Conservation (phyloP, 2,888 invertebrate genomes). For the Blastobasis lacticolella region DNA sequence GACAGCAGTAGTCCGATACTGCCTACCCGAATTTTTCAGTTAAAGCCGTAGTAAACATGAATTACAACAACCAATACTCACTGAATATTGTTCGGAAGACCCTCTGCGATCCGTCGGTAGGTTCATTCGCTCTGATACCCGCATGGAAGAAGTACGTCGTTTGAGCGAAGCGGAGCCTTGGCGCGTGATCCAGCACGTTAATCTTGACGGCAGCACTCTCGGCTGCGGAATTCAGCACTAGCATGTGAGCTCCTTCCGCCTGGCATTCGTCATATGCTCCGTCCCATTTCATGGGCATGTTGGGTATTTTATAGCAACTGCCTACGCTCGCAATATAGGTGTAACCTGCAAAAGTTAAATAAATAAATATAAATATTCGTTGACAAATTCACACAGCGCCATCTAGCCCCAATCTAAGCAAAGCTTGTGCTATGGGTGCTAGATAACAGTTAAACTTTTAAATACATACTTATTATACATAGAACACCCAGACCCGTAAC, state of each 20-base stretch:
- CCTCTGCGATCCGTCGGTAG: conserved; percentile 20
- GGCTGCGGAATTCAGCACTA: conserved; percentile 39
- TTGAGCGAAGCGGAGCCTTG: conserved; percentile 3
- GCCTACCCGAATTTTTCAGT: no score
- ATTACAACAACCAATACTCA: conserved; percentile 21
- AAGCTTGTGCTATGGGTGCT: no score
- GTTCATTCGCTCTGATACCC: conserved; percentile 37
- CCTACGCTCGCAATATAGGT: conserved; percentile 26
- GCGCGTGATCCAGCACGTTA: conserved; percentile 20
- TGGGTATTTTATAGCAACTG: conserved; percentile 47
- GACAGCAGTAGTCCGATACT: no score
- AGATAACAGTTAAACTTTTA: no score
- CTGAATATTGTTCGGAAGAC: conserved; percentile 50
- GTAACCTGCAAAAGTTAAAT: conserved; percentile 35
- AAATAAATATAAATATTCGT: no score
- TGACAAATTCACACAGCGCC: no score
- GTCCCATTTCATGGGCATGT: conserved; percentile 35
- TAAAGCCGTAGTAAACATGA: not conserved
- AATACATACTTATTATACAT: no score
- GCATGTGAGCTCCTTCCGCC: conserved; percentile 39
- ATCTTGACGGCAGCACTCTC: conserved; percentile 30
- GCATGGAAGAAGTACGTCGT: conserved; percentile 36
- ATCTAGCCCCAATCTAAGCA: no score
- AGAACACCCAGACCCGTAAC: no score
- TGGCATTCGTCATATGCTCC: conserved; percentile 43